phyloP scores from a whole-genome alignment of 2,797 vertebrate species.

The Anabacerthia variegaticeps region DNA sequence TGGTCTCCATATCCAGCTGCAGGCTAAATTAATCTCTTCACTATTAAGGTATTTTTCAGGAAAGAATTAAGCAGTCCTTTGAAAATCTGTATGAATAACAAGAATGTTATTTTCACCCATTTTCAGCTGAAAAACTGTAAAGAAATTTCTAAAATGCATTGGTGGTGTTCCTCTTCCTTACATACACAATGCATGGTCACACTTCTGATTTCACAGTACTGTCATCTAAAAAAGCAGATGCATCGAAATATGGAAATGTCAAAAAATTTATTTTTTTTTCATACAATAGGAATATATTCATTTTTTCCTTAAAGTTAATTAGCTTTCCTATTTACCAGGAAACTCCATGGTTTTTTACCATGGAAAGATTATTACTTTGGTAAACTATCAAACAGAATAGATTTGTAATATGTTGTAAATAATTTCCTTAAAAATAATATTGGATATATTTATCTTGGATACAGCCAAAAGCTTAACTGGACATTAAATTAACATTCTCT shows the following conservation, averaged over 20 bases:
- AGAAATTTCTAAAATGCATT: not conserved
- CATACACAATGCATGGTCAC: not conserved
- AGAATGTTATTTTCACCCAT: not conserved
- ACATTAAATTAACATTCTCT: conserved; percentile 27
- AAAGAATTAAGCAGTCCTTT: not conserved
- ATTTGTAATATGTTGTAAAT: conserved; percentile 3
- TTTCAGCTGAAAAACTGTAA: not conserved
- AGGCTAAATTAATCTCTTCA: not conserved
- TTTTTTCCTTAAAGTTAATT: not conserved
- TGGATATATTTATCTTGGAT: not conserved
- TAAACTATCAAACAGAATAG: not conserved
- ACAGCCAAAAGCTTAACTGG: not conserved
- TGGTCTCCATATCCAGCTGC: not conserved
- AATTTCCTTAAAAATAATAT: not conserved
- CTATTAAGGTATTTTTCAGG: not conserved
- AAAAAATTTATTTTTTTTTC: not conserved
- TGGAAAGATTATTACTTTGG: not conserved
- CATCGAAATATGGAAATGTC: not conserved
- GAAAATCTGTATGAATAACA: not conserved
- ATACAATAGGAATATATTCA: not conserved
- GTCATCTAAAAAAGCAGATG: not conserved
- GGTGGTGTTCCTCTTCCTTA: not conserved
- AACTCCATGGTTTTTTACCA: not conserved
- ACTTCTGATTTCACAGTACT: not conserved
- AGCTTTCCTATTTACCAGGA: not conserved